phyloP scores from a whole-genome alignment of 2,888 invertebrate species.

The Halictus quadricinctus region DNA sequence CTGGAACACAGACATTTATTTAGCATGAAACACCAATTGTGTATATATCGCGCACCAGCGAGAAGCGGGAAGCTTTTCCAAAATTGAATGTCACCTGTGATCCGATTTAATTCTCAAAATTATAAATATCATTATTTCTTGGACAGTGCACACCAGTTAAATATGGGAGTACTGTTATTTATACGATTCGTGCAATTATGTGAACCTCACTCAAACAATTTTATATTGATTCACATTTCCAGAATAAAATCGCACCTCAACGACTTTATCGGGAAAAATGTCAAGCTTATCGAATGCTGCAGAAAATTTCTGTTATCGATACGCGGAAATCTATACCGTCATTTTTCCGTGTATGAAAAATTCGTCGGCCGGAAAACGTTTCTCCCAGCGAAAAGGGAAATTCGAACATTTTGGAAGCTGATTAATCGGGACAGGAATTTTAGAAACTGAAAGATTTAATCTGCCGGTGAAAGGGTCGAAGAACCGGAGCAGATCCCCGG shows the following conservation, averaged over 20 bases:
- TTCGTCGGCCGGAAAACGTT: neutral
- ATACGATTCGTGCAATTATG: no score
- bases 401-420: neutral
- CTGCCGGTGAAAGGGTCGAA: neutral
- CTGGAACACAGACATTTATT: no score
- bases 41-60: no score
- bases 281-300: neutral
- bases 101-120: no score
- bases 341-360: neutral
- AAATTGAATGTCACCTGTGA: no score
- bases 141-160: no score
- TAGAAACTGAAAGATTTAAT: neutral
- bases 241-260: neutral
- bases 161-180: no score
- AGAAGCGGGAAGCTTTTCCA: no score
- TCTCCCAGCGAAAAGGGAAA: neutral
- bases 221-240: neutral
- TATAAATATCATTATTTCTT: no score
- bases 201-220: no score
- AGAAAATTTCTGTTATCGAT: neutral
- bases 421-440: neutral
- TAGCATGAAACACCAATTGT: no score
- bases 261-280: neutral
- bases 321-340: neutral
- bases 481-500: neutral